A percentile compares a stretch with the other conserved stretches of the same genome.
Evolutionary conservation across 2,797 vertebrate species (phyloP).

Genomic region (Orientallactaga sibirica): DNA sequence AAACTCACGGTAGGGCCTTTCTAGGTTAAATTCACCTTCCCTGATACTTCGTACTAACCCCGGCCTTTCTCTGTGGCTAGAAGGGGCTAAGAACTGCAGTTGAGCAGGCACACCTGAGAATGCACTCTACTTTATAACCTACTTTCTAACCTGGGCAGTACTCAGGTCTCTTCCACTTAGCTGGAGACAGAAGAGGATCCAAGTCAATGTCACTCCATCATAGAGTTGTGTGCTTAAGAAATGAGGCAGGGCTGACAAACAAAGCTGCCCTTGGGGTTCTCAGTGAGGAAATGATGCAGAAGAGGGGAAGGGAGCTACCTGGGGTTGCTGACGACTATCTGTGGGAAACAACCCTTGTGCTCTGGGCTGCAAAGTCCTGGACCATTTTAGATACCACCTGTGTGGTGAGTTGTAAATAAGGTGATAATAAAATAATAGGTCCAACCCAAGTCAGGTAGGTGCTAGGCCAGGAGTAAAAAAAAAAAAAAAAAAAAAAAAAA

Average conservation of each 20-base stretch:
- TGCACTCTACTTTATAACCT: neutral
- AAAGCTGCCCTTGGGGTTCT: neutral
- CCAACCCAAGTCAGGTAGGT: constrained; percentile 32
- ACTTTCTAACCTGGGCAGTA: neutral
- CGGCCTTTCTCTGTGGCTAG: neutral
- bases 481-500: neutral
- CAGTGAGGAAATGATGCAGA: neutral
- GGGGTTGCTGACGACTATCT: neutral
- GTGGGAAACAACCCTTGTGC: neutral
- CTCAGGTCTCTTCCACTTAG: neutral
- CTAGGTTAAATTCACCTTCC: neutral
- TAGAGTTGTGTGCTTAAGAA: neutral
- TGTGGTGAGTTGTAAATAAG: neutral
- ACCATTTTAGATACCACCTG: neutral
- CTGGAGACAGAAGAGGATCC: neutral
- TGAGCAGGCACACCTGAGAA: neutral
- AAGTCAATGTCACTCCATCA: neutral
- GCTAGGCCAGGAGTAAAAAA: neutral
- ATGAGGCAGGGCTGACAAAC: neutral
- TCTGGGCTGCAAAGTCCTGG: neutral
- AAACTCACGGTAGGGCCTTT: neutral
- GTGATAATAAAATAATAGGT: neutral
- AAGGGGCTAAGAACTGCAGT: neutral
- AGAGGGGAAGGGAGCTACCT: neutral
- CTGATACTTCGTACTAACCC: neutral